Evolutionary conservation across 1,140 invertebrate species (phyloP).

Genomic region (Bemisia tabaci): DNA sequence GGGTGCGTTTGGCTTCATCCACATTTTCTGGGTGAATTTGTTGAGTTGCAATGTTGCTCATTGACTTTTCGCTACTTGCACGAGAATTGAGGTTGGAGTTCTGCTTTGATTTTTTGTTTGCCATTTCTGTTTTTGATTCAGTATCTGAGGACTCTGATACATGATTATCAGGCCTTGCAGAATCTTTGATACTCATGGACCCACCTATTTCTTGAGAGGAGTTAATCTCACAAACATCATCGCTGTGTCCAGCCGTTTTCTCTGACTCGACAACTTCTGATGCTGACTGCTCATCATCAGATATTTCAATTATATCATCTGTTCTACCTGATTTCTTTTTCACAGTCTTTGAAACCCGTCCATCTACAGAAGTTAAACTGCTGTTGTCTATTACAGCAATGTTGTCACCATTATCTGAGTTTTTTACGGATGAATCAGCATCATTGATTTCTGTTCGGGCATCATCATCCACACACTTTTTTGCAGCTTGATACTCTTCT

Average conservation of each 20-base stretch:
- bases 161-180: not conserved
- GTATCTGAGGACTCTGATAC: not conserved
- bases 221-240: not conserved
- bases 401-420: not conserved
- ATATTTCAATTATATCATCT: not conserved
- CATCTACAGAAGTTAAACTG: not conserved
- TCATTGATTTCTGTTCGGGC: not conserved
- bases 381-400: not conserved
- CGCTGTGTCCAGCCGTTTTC: not conserved
- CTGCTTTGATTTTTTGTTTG: too few relatives aligned
- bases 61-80: too few relatives aligned
- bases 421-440: not conserved
- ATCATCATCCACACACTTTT: too few relatives aligned
- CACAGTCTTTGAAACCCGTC: not conserved
- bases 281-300: not conserved
- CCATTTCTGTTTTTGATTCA: not conserved
- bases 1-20: not conserved
- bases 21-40: not conserved
- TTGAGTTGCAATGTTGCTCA: not conserved
- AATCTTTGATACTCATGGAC: not conserved
- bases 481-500: not conserved
- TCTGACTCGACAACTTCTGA: not conserved
- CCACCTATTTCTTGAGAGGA: not conserved
- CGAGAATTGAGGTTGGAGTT: too few relatives aligned
- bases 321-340: not conserved